Evolutionary conservation across 2,113 vertebrate species (phyloP).

Genomic region (Carassius auratus): DNA sequence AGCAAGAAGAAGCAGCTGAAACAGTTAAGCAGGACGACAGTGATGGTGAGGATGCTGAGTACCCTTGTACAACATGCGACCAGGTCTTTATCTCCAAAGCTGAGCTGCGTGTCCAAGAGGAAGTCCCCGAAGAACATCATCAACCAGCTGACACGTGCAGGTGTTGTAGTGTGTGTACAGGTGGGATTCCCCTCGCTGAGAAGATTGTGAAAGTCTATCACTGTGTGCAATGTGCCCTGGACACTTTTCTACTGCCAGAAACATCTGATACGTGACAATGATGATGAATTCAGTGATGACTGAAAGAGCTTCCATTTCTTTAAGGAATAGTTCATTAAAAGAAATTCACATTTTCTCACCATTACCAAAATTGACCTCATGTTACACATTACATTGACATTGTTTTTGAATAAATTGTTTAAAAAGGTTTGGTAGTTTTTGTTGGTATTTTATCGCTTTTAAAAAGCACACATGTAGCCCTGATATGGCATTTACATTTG

Average conservation of each 20-base stretch:
- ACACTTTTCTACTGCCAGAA: constrained; percentile 75
- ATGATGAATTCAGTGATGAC: constrained; percentile 31
- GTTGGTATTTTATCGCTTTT: neutral
- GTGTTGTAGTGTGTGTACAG: constrained; percentile 72
- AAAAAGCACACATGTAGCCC: neutral
- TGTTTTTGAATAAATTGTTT: constrained; percentile 5
- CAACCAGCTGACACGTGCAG: neutral
- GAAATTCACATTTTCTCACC: neutral
- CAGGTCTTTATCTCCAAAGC: constrained; percentile 69
- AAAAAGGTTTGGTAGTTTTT: neutral
- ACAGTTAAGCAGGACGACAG: neutral
- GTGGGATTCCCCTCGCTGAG: constrained; percentile 62
- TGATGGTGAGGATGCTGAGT: constrained; percentile 59
- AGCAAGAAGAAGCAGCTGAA: constrained; percentile 21
- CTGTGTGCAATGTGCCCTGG: constrained; percentile 73
- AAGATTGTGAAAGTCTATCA: constrained; percentile 69
- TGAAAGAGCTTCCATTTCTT: neutral
- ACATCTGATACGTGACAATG: constrained; percentile 67
- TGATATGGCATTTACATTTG: neutral
- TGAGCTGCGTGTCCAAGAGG: constrained; percentile 62
- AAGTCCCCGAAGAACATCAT: neutral
- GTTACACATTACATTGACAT: neutral
- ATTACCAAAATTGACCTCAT: neutral
- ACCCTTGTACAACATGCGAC: constrained; percentile 73
- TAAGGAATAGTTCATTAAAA: neutral